Evolutionary conservation across 2,888 invertebrate species (phyloP).

Genomic region (Caradrina clavipalpis): DNA sequence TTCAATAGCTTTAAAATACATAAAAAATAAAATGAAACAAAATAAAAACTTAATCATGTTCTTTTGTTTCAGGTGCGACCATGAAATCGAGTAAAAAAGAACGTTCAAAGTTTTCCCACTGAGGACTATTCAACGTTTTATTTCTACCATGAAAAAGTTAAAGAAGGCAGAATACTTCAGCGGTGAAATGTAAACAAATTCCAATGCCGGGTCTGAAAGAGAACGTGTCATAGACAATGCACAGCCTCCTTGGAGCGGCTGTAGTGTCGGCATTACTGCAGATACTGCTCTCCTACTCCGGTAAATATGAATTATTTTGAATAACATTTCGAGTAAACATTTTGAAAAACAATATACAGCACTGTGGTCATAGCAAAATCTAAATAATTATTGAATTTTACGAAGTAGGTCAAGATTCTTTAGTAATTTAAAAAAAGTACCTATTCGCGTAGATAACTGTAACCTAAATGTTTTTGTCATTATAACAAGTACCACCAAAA

Average conservation of each 20-base stretch:
- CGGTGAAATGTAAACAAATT: slow-evolving; percentile 74
- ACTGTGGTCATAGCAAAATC: not conserved
- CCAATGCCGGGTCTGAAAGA: slow-evolving; percentile 82
- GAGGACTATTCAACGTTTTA: slow-evolving; percentile 41
- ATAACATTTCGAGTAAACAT: not conserved
- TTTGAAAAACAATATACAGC: not conserved
- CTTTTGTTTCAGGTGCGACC: slow-evolving; percentile 75
- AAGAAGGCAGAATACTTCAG: slow-evolving; percentile 68
- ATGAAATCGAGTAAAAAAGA: slow-evolving; percentile 70
- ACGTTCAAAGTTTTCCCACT: slow-evolving; percentile 45
- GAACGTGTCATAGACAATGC: slow-evolving; percentile 87
- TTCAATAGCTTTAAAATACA: not conserved
- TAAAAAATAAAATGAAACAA: slow-evolving; percentile 10
- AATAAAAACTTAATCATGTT: slow-evolving; percentile 24
- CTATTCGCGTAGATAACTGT: slow-evolving; percentile 14
- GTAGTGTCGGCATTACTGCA: slow-evolving; percentile 86
- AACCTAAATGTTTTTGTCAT: slow-evolving; percentile 48
- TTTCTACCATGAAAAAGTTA: slow-evolving; percentile 77
- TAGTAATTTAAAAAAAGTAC: not conserved
- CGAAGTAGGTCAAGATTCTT: not conserved
- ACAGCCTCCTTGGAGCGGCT: slow-evolving; percentile 84
- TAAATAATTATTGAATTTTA: not conserved
- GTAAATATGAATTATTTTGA: slow-evolving; percentile 68
- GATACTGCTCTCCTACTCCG: slow-evolving; percentile 82
- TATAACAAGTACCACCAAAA: slow-evolving; percentile 53